These are phyloP conservation scores for Strongylocentrotus purpuratus DNA, from an alignment of 35 echinoderm and acorn worm genomes.

Conservation along the genomic window DNA sequence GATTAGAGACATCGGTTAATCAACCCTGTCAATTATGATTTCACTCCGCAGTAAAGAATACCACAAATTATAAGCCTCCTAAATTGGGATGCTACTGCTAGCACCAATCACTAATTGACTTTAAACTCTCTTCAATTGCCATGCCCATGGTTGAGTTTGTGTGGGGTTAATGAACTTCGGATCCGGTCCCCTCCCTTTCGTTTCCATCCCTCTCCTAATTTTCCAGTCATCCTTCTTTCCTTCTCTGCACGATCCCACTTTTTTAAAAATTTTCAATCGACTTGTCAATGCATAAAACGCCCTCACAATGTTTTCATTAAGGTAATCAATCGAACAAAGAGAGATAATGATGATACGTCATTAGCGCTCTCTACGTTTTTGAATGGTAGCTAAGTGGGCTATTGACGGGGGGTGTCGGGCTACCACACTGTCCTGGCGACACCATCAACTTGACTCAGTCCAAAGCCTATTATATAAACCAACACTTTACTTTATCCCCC, in stretches of 20 bases:
- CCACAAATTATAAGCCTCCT: conserved; percentile 11
- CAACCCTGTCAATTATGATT: background rate
- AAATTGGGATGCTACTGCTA: background rate
- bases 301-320: conserved; percentile 45
- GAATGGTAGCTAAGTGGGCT: conserved; percentile 27
- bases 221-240: background rate
- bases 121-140: background rate
- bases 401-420: conserved; percentile 26
- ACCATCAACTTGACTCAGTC: conserved; percentile 42
- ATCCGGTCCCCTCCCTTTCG: background rate
- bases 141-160: background rate
- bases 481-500: conserved; percentile 17
- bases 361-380: conserved; percentile 28
- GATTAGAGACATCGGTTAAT: background rate
- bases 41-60: background rate
- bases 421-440: conserved; percentile 19
- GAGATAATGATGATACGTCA: conserved; percentile 26
- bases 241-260: background rate
- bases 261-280: background rate
- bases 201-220: background rate
- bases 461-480: background rate
- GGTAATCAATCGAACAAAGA: conserved; percentile 6
- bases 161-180: conserved; percentile 8
- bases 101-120: background rate
- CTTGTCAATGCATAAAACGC: background rate